Evolutionary conservation across 1,140 invertebrate genomes (phyloP).

Genomic region (Cotesia vestalis): DNA sequence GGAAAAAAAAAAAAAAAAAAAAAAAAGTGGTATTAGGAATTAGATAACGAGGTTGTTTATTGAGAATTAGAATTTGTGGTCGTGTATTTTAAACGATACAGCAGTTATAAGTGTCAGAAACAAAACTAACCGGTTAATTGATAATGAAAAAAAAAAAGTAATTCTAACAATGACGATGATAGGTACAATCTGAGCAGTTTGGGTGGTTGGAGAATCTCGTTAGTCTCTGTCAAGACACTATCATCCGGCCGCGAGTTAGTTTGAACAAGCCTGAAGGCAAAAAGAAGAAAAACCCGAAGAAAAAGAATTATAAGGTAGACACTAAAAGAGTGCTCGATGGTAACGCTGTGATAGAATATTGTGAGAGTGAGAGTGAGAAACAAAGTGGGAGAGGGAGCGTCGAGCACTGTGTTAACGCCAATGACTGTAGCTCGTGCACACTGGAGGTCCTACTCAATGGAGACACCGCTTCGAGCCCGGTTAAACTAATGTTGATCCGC

Average conservation of each 20-base stretch:
- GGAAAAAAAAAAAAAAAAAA: no score
- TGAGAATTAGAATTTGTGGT: no score
- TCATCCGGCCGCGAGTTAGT: neutral
- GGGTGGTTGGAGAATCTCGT: slow-evolving; percentile 12
- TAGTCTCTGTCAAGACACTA: slow-evolving; percentile 14
- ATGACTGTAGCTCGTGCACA: slow-evolving; percentile 18
- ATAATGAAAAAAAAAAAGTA: no score
- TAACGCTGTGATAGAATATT: neutral
- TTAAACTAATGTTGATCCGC: slow-evolving; percentile 3
- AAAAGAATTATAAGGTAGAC: neutral
- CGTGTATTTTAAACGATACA: no score
- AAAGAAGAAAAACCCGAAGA: neutral
- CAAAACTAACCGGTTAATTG: no score
- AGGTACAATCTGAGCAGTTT: slow-evolving; percentile 10
- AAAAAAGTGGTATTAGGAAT: no score
- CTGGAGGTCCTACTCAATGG: slow-evolving; percentile 32
- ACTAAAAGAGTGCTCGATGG: neutral
- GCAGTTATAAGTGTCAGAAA: no score
- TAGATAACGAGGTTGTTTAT: no score
- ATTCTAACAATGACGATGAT: neutral
- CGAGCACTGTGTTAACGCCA: slow-evolving; percentile 1
- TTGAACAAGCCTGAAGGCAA: neutral
- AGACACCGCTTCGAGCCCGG: neutral
- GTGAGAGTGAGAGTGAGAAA: no score
- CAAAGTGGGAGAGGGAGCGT: no score